A percentile compares a stretch with the other conserved stretches of the same genome.
phyloP scores from a whole-genome alignment of 2,888 invertebrate species.

The Eristalinus sepulchralis region DNA sequence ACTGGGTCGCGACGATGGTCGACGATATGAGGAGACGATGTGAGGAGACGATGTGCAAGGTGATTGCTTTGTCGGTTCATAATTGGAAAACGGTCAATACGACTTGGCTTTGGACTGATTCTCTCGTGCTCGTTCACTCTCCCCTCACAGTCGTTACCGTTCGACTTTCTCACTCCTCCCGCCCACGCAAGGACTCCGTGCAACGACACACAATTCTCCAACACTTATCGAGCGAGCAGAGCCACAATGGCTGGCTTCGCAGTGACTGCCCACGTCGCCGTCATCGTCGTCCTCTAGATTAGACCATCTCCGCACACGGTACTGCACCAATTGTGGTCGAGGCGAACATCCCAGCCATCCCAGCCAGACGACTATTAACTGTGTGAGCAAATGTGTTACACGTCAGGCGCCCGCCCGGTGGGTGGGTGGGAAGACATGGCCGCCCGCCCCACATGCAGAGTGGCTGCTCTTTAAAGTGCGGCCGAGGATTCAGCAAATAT shows the following conservation, averaged over 20 bases:
- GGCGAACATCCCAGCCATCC: slow-evolving; percentile 26
- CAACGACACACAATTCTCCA: background rate
- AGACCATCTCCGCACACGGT: slow-evolving; percentile 32
- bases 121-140: background rate
- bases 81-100: slow-evolving; percentile 64
- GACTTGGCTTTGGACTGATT: slow-evolving; percentile 12
- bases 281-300: background rate
- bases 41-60: background rate
- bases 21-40: background rate
- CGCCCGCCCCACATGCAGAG: no score
- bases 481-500: background rate
- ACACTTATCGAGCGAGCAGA: background rate
- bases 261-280: background rate
- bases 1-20: background rate
- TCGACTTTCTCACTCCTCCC: background rate
- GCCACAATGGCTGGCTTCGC: background rate
- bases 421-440: no score
- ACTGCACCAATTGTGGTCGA: slow-evolving; percentile 59
- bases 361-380: slow-evolving; percentile 47
- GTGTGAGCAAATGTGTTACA: slow-evolving; percentile 24
- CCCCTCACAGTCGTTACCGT: background rate
- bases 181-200: background rate
- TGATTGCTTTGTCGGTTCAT: slow-evolving; percentile 55
- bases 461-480: background rate
- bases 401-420: background rate